A percentile compares a stretch with the other conserved stretches of the same genome.
phyloP scores from a whole-genome alignment of 2,797 vertebrate species.

The Hydrophis major region DNA sequence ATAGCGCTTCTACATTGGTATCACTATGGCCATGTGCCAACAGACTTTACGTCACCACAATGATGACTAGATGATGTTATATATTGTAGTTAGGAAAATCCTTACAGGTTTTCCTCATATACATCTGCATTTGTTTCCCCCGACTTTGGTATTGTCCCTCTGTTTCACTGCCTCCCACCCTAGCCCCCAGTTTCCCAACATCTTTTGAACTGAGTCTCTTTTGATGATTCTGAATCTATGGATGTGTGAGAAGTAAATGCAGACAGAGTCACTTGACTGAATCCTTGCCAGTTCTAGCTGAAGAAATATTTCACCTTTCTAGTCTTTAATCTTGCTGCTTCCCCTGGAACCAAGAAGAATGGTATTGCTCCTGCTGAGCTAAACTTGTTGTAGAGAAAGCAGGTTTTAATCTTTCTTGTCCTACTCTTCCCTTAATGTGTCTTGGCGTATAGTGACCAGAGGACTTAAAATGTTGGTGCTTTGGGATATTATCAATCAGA shows the following conservation, averaged over 20 bases:
- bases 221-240: not conserved
- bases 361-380: not conserved
- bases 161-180: not conserved
- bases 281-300: not conserved
- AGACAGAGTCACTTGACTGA: not conserved
- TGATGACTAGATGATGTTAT: not conserved
- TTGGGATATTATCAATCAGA: not conserved
- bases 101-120: not conserved
- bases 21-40: not conserved
- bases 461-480: not conserved
- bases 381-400: not conserved
- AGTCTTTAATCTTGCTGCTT: not conserved
- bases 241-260: not conserved
- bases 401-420: not conserved
- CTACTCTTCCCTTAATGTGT: not conserved
- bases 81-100: not conserved
- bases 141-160: not conserved
- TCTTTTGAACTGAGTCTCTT: not conserved
- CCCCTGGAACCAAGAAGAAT: not conserved
- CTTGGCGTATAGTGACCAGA: not conserved
- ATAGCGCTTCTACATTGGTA: not conserved
- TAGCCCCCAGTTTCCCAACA: not conserved
- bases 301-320: not conserved
- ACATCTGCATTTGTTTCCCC: not conserved
- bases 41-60: not conserved